phyloP scores from a whole-genome alignment of 2,888 invertebrate genomes.

The Nomada fucata region DNA sequence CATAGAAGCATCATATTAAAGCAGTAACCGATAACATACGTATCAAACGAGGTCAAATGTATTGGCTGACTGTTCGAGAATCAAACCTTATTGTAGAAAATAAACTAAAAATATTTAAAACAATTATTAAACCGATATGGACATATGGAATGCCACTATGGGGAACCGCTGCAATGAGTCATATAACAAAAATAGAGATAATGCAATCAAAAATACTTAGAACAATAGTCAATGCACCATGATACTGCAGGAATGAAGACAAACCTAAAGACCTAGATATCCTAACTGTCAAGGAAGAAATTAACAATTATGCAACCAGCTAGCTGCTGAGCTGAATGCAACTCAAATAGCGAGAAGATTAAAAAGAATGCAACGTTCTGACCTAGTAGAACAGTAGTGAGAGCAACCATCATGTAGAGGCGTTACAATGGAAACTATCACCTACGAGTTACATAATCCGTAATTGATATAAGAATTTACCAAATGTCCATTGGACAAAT shows the following conservation, averaged over 20 bases:
- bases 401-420: too few species aligned
- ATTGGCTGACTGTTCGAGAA: neutral
- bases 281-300: neutral
- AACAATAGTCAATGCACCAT: slow-evolving; percentile 9
- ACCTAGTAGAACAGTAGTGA: too few species aligned
- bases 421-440: too few species aligned
- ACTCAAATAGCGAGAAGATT: neutral
- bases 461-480: too few species aligned
- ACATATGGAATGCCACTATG: neutral
- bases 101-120: slow-evolving; percentile 19
- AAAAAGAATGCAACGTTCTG: too few species aligned
- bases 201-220: slow-evolving; percentile 13
- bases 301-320: neutral
- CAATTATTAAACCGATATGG: slow-evolving; percentile 7
- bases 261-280: neutral
- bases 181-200: slow-evolving; percentile 4
- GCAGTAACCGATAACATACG: slow-evolving; percentile 2
- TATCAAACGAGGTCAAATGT: neutral
- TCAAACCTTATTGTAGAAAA: neutral
- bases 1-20: slow-evolving; percentile 1
- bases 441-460: too few species aligned
- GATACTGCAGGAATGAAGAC: neutral
- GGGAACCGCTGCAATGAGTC: neutral
- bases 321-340: neutral
- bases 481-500: too few species aligned